These are phyloP conservation scores for Tringa solitaria DNA, from an alignment of 2,113 vertebrate genomes.

Conservation along the genomic window DNA sequence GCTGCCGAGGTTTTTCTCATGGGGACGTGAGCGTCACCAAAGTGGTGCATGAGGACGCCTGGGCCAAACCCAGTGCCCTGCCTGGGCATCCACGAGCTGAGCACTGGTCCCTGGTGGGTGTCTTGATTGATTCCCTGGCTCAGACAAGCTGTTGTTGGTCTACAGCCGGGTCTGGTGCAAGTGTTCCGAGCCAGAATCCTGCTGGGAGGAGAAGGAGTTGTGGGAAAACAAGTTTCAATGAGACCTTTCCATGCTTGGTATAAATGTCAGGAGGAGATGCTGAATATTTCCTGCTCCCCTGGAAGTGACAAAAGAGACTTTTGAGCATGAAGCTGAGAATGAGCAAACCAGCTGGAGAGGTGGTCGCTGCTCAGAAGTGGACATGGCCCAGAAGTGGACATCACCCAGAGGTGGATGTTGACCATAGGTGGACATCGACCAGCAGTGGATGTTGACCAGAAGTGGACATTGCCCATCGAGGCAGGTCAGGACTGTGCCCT, in stretches of 20 bases:
- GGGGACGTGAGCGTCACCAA: fast-evolving
- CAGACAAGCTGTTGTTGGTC: not conserved
- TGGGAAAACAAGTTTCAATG: not conserved
- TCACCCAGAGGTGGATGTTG: not conserved
- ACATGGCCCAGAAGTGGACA: not conserved
- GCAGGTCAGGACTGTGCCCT: not conserved
- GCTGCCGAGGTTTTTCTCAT: not conserved
- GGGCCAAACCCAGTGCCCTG: not conserved
- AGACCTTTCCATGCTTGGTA: not conserved
- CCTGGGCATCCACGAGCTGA: fast-evolving
- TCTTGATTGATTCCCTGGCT: not conserved
- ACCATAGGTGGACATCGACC: not conserved
- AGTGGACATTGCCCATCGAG: not conserved
- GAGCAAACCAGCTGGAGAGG: not conserved
- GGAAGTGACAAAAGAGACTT: not conserved
- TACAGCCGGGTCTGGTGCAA: not conserved
- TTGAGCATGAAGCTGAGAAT: not conserved
- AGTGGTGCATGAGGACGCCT: fast-evolving
- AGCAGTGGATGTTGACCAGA: not conserved
- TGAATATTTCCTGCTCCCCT: not conserved
- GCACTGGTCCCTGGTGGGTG: fast-evolving
- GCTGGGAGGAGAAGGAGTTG: not conserved
- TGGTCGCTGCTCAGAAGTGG: fast-evolving
- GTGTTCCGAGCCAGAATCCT: not conserved
- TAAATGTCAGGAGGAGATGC: not conserved